phyloP scores from a whole-genome alignment of 2,797 vertebrate species.

The Pantherophis vulpinus region DNA sequence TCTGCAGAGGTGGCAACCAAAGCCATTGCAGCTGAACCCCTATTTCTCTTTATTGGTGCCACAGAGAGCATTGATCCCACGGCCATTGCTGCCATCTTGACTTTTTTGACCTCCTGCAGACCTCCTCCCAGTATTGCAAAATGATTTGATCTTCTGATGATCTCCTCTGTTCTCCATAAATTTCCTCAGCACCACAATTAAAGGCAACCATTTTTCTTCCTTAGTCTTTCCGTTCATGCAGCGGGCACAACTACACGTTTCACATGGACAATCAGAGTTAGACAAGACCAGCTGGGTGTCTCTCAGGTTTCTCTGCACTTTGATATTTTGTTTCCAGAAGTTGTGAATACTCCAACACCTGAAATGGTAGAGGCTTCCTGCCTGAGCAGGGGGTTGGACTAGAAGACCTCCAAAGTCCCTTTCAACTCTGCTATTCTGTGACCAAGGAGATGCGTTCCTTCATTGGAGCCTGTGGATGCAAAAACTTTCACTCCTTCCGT shows the following conservation, averaged over 20 bases:
- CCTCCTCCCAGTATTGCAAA: accelerated
- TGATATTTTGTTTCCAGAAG: not conserved
- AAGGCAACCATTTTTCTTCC: not conserved
- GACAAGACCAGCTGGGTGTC: not conserved
- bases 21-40: not conserved
- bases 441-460: not conserved
- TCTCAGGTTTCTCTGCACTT: not conserved
- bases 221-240: not conserved
- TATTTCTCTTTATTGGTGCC: not conserved
- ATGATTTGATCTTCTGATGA: not conserved
- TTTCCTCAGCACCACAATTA: not conserved
- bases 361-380: too few species aligned
- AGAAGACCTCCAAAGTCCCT: too few species aligned
- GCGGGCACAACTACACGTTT: not conserved
- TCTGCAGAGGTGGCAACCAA: not conserved
- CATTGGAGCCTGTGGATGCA: not conserved
- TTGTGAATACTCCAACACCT: too few species aligned
- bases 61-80: not conserved
- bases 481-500: not conserved
- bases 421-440: too few species aligned
- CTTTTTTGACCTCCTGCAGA: not conserved
- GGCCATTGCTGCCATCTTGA: not conserved
- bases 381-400: too few species aligned
- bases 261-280: not conserved
- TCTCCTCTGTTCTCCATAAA: not conserved